A percentile compares a stretch with the other conserved stretches of the same genome.
Conservation (phyloP, 2,888 invertebrate genomes). For the Rhamnusium bicolor region DNA sequence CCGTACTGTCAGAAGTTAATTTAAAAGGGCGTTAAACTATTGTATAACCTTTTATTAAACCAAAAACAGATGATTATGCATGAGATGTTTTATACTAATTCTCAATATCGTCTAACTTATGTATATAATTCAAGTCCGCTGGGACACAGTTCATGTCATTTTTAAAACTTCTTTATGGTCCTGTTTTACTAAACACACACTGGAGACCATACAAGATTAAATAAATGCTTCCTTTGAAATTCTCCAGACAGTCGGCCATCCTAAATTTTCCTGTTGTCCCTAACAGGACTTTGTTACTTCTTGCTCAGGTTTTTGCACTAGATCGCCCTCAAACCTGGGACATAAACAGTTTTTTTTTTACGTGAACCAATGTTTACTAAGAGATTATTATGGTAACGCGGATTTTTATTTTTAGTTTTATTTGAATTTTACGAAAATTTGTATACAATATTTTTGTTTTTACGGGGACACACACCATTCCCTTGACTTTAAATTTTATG, state of each 20-base stretch:
- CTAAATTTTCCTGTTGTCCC: not conserved
- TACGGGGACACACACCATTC: not conserved
- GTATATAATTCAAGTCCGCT: too few species aligned
- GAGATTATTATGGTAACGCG: not conserved
- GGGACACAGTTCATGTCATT: not conserved
- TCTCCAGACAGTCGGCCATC: not conserved
- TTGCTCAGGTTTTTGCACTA: not conserved
- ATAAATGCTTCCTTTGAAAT: too few species aligned
- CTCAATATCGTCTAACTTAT: not conserved
- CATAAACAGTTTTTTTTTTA: not conserved
- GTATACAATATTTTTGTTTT: not conserved
- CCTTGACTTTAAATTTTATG: not conserved
- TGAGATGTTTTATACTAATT: not conserved
- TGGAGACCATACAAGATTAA: too few species aligned
- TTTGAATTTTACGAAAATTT: not conserved
- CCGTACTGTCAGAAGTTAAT: not conserved
- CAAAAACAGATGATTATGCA: not conserved
- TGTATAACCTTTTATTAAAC: too few species aligned
- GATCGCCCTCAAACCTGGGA: not conserved
- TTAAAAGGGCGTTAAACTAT: not conserved
- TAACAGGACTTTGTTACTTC: not conserved
- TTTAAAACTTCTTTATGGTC: not conserved
- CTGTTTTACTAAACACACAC: too few species aligned
- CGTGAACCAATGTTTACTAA: not conserved
- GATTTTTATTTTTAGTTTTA: not conserved